A percentile compares a stretch with the other conserved stretches of the same genome.
Evolutionary conservation across 2,888 invertebrate genomes (phyloP).

Genomic region (Caenorhabditis drosophilae): DNA sequence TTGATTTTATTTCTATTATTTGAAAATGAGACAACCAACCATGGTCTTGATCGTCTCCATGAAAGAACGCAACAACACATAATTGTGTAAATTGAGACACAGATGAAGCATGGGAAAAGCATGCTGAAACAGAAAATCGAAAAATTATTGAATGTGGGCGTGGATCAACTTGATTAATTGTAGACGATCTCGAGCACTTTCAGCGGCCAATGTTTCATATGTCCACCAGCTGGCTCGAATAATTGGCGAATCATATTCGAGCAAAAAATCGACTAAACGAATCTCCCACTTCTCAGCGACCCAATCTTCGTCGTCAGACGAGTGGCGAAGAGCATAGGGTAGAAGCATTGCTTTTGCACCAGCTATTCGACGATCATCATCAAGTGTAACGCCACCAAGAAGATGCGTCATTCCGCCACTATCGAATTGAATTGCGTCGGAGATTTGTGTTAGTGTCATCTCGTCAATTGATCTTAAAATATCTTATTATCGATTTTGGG

Average conservation of each 20-base stretch:
- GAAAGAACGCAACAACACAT: constrained; percentile 70
- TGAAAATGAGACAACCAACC: constrained; percentile 70
- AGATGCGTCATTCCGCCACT: constrained; percentile 63
- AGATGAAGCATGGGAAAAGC: constrained; percentile 65
- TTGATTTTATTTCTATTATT: neutral
- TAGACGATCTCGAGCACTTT: constrained; percentile 62
- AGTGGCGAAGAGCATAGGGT: constrained; percentile 66
- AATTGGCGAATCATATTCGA: constrained; percentile 51
- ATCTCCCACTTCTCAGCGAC: constrained; percentile 68
- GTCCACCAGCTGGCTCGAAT: constrained; percentile 67
- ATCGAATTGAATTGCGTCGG: constrained; percentile 60
- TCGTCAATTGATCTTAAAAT: constrained; percentile 64
- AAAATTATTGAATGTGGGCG: too few relatives aligned
- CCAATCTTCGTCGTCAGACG: constrained; percentile 56
- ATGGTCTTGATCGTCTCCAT: constrained; percentile 89
- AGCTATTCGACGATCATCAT: constrained; percentile 51
- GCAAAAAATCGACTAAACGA: constrained; percentile 58
- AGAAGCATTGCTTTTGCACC: constrained; percentile 67
- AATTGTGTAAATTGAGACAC: constrained; percentile 66
- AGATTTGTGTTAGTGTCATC: constrained; percentile 60
- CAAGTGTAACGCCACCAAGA: constrained; percentile 63
- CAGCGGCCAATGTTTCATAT: constrained; percentile 66
- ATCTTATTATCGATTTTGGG: too few relatives aligned
- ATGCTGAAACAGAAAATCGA: constrained; percentile 49
- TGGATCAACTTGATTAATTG: constrained; percentile 63